Evolutionary conservation across 1,140 invertebrate genomes (phyloP).

Genomic region (Anastatus disparis): DNA sequence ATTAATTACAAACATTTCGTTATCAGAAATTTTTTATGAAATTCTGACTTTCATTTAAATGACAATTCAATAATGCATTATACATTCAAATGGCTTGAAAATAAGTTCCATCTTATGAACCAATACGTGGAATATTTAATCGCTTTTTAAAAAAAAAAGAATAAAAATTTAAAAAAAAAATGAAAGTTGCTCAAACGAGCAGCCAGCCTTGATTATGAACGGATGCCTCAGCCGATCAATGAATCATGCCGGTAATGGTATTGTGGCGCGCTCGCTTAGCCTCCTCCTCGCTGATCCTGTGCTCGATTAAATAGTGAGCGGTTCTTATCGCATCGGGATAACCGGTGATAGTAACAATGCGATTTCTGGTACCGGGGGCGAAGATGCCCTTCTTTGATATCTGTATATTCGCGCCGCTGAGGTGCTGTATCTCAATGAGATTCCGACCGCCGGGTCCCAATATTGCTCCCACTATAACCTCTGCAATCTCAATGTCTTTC

Average conservation of each 20-base stretch:
- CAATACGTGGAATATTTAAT: too few relatives aligned
- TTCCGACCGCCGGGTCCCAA: conserved; percentile 94
- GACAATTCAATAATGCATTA: too few relatives aligned
- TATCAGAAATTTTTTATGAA: too few relatives aligned
- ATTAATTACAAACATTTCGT: too few relatives aligned
- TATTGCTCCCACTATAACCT: conserved; percentile 95
- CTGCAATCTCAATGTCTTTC: conserved; percentile 91
- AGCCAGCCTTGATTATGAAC: conserved; percentile 11
- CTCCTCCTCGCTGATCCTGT: conserved; percentile 95
- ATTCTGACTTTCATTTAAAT: too few relatives aligned
- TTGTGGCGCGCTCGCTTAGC: conserved; percentile 90
- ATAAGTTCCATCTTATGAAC: too few relatives aligned
- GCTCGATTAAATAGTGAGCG: conserved; percentile 94
- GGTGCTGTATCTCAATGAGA: conserved; percentile 95
- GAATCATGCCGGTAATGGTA: conserved; percentile 80
- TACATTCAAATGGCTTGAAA: too few relatives aligned
- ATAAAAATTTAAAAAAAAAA: too few relatives aligned
- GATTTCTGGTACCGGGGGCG: conserved; percentile 94
- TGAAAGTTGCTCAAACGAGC: conserved; percentile 12
- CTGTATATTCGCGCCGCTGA: conserved; percentile 96
- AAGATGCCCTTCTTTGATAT: conserved; percentile 98
- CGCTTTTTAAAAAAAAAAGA: too few relatives aligned
- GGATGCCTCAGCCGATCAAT: conserved; percentile 58
- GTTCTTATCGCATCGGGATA: conserved; percentile 85
- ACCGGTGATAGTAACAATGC: conserved; percentile 95